These are phyloP conservation scores for Drosophila equinoxialis DNA, from an alignment of 1,140 invertebrate genomes.

Conservation along the genomic window DNA sequence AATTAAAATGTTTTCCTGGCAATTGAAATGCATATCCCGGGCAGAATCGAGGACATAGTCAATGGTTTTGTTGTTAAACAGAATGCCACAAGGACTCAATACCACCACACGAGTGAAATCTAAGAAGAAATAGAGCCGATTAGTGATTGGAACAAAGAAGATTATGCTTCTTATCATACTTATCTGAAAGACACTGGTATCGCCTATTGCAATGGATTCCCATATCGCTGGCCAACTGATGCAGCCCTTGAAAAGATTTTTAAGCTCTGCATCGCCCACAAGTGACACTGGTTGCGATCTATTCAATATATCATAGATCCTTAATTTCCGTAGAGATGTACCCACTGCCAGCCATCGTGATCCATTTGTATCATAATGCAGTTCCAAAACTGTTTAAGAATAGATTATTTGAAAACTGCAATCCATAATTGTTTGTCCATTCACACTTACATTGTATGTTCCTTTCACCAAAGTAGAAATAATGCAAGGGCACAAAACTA, in stretches of 20 bases:
- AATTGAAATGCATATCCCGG: conserved; percentile 59
- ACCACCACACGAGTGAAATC: conserved; percentile 47
- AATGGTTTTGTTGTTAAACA: conserved; percentile 36
- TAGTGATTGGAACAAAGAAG: not conserved
- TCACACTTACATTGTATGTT: conserved; percentile 58
- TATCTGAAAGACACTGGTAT: conserved; percentile 27
- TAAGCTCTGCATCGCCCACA: conserved; percentile 32
- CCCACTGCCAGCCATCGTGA: conserved; percentile 64
- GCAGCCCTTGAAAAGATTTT: conserved; percentile 40
- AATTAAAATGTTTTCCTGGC: conserved; percentile 33
- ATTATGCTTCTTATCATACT: conserved; percentile 27
- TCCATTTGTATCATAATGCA: conserved; percentile 72
- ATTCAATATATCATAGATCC: conserved; percentile 62
- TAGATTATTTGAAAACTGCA: no score
- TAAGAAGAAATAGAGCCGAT: not conserved
- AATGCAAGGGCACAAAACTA: conserved; percentile 50
- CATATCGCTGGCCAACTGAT: conserved; percentile 66
- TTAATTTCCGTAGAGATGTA: conserved; percentile 42
- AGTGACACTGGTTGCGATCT: conserved; percentile 47
- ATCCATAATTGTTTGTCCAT: not conserved
- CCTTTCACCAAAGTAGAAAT: conserved; percentile 62
- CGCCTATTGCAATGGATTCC: conserved; percentile 51
- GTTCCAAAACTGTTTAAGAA: conserved; percentile 49
- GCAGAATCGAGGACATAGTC: conserved; percentile 41
- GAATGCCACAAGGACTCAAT: conserved; percentile 51